phyloP scores from a whole-genome alignment of 2,113 vertebrate genomes.

The Amblyopsis rosae region DNA sequence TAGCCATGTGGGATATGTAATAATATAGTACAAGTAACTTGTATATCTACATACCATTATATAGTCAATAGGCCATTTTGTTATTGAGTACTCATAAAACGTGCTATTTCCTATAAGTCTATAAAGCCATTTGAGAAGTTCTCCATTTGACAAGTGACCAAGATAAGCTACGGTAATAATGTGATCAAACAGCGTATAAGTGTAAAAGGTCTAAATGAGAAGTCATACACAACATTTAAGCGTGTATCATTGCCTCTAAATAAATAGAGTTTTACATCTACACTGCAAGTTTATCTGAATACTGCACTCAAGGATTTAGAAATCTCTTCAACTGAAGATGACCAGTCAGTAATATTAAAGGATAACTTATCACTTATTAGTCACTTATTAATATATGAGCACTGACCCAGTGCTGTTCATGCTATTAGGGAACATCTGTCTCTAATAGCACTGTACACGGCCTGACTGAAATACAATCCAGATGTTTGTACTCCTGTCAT shows the following conservation, averaged over 20 bases:
- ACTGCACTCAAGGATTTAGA: background rate
- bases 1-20: too few relatives aligned
- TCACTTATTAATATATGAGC: background rate
- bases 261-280: background rate
- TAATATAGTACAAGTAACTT: too few relatives aligned
- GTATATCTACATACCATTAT: too few relatives aligned
- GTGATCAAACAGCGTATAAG: background rate
- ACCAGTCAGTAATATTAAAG: too few relatives aligned
- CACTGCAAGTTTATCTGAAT: constrained; percentile 1
- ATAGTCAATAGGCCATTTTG: too few relatives aligned
- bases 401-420: background rate
- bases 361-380: too few relatives aligned
- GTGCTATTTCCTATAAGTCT: background rate
- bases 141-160: background rate
- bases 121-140: background rate
- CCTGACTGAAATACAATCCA: background rate
- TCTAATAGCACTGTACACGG: background rate
- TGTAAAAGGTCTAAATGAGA: background rate
- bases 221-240: background rate
- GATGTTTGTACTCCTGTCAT: too few relatives aligned
- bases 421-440: background rate
- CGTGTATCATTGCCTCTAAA: background rate
- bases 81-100: too few relatives aligned
- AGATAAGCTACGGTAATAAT: background rate
- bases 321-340: too few relatives aligned